phyloP scores from a whole-genome alignment of 2,888 invertebrate genomes.

The Megalurothrips usitatus region DNA sequence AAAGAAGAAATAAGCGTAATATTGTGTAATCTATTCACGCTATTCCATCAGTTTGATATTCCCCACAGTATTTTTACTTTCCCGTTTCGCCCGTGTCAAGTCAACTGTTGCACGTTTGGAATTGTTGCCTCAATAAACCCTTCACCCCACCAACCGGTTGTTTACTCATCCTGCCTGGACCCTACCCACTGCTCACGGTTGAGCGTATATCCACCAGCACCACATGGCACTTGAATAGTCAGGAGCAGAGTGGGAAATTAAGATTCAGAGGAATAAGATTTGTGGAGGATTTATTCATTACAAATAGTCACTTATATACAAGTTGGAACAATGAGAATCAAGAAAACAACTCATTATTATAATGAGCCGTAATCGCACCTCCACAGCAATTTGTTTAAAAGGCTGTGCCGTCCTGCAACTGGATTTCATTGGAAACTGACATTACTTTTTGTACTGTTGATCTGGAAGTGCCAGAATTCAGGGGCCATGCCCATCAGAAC shows the following conservation, averaged over 20 bases:
- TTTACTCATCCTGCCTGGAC: too few relatives aligned
- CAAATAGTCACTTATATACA: slow-evolving; percentile 25
- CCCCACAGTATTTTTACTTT: too few relatives aligned
- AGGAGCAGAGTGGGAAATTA: too few relatives aligned
- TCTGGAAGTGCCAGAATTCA: slow-evolving; percentile 13
- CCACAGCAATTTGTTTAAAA: neutral
- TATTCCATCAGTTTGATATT: neutral
- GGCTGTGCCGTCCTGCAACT: neutral
- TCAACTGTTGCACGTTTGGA: too few relatives aligned
- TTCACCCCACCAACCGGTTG: too few relatives aligned
- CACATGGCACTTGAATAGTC: too few relatives aligned
- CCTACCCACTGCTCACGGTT: too few relatives aligned
- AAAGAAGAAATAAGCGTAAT: slow-evolving; percentile 49
- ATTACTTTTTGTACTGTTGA: slow-evolving; percentile 19
- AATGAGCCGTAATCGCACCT: slow-evolving; percentile 10
- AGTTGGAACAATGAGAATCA: neutral
- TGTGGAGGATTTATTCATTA: slow-evolving; percentile 23
- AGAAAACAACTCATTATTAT: neutral
- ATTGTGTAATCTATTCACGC: neutral
- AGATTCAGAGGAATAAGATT: slow-evolving; percentile 18
- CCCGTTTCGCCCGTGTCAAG: too few relatives aligned
- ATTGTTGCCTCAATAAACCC: too few relatives aligned
- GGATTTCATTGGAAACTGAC: slow-evolving; percentile 8
- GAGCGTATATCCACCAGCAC: too few relatives aligned
- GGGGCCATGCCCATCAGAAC: neutral